Evolutionary conservation across 2,113 vertebrate species (phyloP), one percentile per base, ranked within the genome.

Genomic region (Grus americana): DNA sequence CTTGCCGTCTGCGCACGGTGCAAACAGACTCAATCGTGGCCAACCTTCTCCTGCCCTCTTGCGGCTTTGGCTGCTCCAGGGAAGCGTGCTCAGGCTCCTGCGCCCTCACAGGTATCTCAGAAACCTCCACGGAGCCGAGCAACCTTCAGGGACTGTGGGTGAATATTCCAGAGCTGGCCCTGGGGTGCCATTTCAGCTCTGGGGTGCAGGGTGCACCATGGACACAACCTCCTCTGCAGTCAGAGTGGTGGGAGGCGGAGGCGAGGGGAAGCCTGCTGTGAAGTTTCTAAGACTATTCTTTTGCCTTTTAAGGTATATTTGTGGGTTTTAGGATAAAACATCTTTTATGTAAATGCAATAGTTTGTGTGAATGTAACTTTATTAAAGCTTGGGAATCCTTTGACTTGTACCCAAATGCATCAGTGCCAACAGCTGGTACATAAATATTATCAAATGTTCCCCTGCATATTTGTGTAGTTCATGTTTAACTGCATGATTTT

Each of bases 11-110:
- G 12, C 3, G 1, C 2, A 5, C 75, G 42, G 32, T 26, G 46
- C 20, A 11, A 16, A 14, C n/a, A 8, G 36, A 1, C 27, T 12
- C 4, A 29, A 16, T 44, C 22, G 7, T 55, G 58, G 57, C 36
- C 79, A 13, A 80, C 62, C 52, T 66, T 12, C 92, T 92, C 92
- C 88, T 91, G 94, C 95, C 97, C 92, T 83, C 96, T 96, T 9
- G 82, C 23, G 88, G 92, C 85, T 47, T 52, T 2, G 54, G 32
- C 49, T 8, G 72, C 47, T 71, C 30, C 15, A 5, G 55, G 54
- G 78, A 89, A n/a, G 52, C 3, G 4, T 7, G 22, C 24, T 68
- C 2, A 0, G 34, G 23, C 32, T 73, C 79, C 44, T 22, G 22
- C 0, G 2, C 2, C 2, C 55, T 27, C 14, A 1, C 62, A 44